These are phyloP conservation scores for Crocodylus rhombifer DNA, from an alignment of 2,797 vertebrate genomes.

Conservation along the genomic window DNA sequence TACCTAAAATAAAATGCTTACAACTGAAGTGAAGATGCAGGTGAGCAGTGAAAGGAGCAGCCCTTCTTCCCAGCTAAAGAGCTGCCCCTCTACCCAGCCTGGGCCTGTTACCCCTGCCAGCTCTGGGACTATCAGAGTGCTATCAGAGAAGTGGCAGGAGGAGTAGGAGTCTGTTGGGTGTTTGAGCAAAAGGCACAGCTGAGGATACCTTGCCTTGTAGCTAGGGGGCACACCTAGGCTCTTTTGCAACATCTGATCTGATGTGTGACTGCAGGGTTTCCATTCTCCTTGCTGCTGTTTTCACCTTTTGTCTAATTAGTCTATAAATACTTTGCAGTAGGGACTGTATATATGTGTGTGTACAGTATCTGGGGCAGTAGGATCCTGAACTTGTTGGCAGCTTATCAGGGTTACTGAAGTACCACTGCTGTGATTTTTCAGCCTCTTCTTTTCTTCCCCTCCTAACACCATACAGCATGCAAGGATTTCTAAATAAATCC, in stretches of 20 bases:
- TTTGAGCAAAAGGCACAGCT: background rate
- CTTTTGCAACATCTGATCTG: background rate
- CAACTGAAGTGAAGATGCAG: background rate
- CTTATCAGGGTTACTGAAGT: accelerated
- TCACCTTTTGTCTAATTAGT: background rate
- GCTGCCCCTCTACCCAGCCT: no score
- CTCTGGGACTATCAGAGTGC: background rate
- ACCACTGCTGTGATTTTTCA: background rate
- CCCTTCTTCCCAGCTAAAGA: no score
- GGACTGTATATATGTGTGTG: background rate
- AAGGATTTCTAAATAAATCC: background rate
- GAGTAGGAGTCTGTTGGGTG: background rate
- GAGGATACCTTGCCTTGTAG: background rate
- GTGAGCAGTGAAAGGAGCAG: no score
- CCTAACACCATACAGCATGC: background rate
- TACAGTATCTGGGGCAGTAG: accelerated
- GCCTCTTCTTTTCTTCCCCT: background rate
- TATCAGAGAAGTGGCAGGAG: background rate
- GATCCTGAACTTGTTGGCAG: accelerated
- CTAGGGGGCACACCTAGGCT: background rate
- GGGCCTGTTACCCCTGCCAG: no score
- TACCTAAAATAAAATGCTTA: background rate
- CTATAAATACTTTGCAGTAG: background rate
- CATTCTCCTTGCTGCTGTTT: background rate
- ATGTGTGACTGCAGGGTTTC: background rate